Base-by-base conservation (phyloP, 2,888 invertebrate genomes). In the Phortica magna region DNA sequence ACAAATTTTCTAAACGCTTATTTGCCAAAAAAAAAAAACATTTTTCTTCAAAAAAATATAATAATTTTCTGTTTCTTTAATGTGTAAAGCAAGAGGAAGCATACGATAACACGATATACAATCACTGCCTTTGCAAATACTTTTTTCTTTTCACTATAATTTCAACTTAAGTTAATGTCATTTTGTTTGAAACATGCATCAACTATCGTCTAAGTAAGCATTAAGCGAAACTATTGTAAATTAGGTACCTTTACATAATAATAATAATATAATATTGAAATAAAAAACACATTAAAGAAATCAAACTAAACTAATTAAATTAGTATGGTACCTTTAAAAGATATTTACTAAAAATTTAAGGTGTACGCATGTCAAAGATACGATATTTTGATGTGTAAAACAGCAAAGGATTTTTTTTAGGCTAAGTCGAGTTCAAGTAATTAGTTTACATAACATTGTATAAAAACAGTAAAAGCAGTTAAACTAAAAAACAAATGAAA, bases 161-260 rank as follows among this genome's bases (percentile, higher is more conserved):
- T 64, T 75, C n/a, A 67, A 53, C 42, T 53, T 65, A 41, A 76
- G 53, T 55, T 31, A 42, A 55, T 70, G 31, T 31, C n/a, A 48
- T 65, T 61, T 73, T 61, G 10, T 64, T 73, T n/a, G 7, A 19
- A 10, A 53, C 48, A 39, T 31, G 48, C 70, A 72, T 55, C 7
- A 55, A 73, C 77, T 75, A 73, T 77, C 17, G 73, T 31, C 31
- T 31, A 42, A 73, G 42, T 42, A 14, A 57, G 17, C 12, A 17
- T 70, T 75, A 78, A 74, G 73, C 14, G 80, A 75, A 89, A 90
- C 90, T 91, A 89, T 88, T 90, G 91, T 90, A 90, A 90, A 90
- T 91, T 91, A 90, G 91, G 91, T 90, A 91, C 90, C 91, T 91
- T 89, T 86, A 81, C 83, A 80, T 79, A 77, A 76, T 76, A 73